A percentile compares a stretch with the other conserved stretches of the same genome.
Evolutionary conservation across 2,888 invertebrate species (phyloP).

Genomic region (Endomychus coccineus): DNA sequence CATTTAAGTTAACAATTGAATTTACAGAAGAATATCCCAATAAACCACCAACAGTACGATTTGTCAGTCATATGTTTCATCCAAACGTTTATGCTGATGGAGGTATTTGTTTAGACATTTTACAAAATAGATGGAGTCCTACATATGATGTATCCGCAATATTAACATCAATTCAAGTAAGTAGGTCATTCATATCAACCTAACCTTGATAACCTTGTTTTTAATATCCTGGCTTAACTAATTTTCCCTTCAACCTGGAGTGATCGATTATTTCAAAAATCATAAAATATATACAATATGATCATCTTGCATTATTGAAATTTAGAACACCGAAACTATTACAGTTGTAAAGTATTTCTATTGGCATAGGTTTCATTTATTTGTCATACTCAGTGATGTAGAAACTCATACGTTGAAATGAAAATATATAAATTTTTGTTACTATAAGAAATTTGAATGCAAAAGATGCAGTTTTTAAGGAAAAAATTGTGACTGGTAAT

Average conservation of each 20-base stretch:
- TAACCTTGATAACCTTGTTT: slow-evolving; percentile 6
- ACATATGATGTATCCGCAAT: slow-evolving; percentile 99
- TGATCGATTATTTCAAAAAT: too few species aligned
- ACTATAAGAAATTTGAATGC: too few species aligned
- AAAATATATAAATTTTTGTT: too few species aligned
- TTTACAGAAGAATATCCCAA: slow-evolving; percentile 99
- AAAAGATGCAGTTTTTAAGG: too few species aligned
- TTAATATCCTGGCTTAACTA: not conserved
- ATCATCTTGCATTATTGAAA: too few species aligned
- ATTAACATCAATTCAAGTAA: slow-evolving; percentile 98
- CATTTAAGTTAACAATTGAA: slow-evolving; percentile 98
- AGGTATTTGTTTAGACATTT: slow-evolving; percentile 97
- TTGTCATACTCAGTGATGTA: not conserved
- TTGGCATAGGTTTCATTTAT: not conserved
- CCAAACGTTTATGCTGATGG: slow-evolving; percentile 99
- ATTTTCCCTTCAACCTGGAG: too few species aligned
- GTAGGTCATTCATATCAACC: slow-evolving; percentile 19
- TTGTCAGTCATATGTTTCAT: slow-evolving; percentile 99
- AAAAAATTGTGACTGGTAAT: not conserved
- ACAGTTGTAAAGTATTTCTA: too few species aligned
- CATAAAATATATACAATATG: too few species aligned
- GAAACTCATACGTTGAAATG: too few species aligned
- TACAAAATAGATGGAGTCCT: slow-evolving; percentile 99
- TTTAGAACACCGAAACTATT: too few species aligned
- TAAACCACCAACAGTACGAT: slow-evolving; percentile 98